Percentiles rank a stretch among this genome's conserved stretches.
phyloP scores from a whole-genome alignment of 2,113 vertebrate species.

The Protobothrops flavoviridis region DNA sequence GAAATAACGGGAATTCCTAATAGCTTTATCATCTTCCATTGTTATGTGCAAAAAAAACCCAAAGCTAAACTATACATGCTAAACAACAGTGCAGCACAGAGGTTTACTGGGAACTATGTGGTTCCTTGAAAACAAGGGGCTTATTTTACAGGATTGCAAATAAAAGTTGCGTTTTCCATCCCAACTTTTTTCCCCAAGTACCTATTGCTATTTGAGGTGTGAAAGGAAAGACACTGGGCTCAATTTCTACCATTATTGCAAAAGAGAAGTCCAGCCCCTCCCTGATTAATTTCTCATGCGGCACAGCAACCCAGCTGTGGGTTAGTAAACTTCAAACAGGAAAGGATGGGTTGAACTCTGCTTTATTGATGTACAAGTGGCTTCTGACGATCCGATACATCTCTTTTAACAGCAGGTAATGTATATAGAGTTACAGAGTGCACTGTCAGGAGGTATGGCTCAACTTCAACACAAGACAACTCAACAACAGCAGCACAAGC shows the following conservation, averaged over 20 bases:
- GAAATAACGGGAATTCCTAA: not conserved
- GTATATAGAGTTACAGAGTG: not conserved
- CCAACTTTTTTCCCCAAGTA: not conserved
- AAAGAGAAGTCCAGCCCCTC: not conserved
- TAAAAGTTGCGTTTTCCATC: not conserved
- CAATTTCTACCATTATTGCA: not conserved
- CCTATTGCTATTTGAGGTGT: not conserved
- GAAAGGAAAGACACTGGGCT: not conserved
- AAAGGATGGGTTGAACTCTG: slow-evolving; percentile 47
- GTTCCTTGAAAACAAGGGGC: not conserved
- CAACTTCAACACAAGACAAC: slow-evolving; percentile 6
- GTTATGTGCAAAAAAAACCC: not conserved
- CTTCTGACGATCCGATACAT: slow-evolving; percentile 40
- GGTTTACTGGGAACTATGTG: not conserved
- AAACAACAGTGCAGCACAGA: not conserved
- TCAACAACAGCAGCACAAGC: not conserved
- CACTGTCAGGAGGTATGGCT: not conserved
- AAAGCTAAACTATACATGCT: not conserved
- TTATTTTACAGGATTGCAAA: not conserved
- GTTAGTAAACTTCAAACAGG: not conserved
- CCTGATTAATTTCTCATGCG: not conserved
- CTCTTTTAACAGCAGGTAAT: slow-evolving; percentile 21
- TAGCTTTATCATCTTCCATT: not conserved
- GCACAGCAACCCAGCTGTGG: no score
- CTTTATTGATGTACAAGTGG: slow-evolving; percentile 61